Percentiles rank a stretch among this genome's conserved stretches.
These are phyloP conservation scores for Myiotriccus ornatus DNA, from an alignment of 2,797 vertebrate genomes.

Conservation along the genomic window DNA sequence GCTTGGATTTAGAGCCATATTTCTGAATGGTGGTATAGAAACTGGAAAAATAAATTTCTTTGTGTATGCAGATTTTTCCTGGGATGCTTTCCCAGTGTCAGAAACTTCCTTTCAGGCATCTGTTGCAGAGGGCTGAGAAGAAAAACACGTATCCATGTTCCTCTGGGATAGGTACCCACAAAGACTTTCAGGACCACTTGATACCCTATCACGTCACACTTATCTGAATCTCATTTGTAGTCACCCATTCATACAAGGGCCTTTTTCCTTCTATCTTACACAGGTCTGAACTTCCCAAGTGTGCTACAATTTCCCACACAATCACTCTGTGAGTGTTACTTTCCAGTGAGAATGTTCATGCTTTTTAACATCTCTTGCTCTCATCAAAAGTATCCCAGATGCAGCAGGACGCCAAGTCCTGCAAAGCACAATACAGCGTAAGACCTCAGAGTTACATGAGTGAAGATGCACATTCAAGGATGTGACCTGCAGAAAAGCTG, in stretches of 20 bases:
- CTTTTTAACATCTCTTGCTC: background rate
- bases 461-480: background rate
- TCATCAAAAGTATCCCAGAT: background rate
- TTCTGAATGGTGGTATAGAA: conserved; percentile 58
- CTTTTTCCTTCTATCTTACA: background rate
- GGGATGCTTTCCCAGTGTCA: conserved; percentile 13
- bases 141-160: background rate
- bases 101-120: conserved; percentile 30
- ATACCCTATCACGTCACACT: background rate
- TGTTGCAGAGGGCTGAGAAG: background rate
- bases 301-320: background rate
- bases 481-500: background rate
- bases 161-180: background rate
- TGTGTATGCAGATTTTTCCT: conserved; percentile 28
- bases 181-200: background rate
- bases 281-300: background rate
- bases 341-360: background rate
- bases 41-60: conserved; percentile 28
- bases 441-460: background rate
- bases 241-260: background rate
- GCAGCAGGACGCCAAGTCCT: background rate
- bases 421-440: background rate
- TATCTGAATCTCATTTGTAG: background rate
- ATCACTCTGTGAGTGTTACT: background rate
- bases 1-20: conserved; percentile 38